Conservation (phyloP, 2,888 invertebrate genomes). For the Bhutanitis thaidina region DNA sequence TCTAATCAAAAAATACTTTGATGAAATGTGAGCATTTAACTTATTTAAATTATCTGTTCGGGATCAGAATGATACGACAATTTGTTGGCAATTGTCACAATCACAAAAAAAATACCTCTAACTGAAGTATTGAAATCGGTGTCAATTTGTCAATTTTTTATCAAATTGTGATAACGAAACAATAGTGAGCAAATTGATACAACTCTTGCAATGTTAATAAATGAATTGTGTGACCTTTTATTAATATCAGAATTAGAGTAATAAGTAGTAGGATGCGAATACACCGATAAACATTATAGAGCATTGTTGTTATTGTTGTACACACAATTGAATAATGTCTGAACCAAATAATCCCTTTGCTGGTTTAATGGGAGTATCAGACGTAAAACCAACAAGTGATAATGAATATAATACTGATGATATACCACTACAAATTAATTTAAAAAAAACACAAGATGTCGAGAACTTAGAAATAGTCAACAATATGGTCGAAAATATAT, state of each 20-base stretch:
- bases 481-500: conserved; percentile 83
- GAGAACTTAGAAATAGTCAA: conserved; percentile 63
- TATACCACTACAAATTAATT: conserved; percentile 34
- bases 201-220: conserved; percentile 19
- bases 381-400: conserved; percentile 38
- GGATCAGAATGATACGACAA: too few relatives aligned
- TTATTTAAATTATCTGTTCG: too few relatives aligned
- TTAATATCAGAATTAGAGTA: background rate
- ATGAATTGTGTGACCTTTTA: conserved; percentile 2
- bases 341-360: conserved; percentile 69
- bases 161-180: conserved; percentile 31
- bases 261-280: conserved; percentile 24
- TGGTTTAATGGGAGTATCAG: conserved; percentile 58
- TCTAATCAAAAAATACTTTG: too few relatives aligned
- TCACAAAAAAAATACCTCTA: too few relatives aligned
- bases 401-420: conserved; percentile 38
- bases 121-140: too few relatives aligned
- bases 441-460: conserved; percentile 40
- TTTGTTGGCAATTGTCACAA: too few relatives aligned
- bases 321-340: conserved; percentile 46
- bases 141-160: conserved; percentile 23
- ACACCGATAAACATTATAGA: conserved; percentile 13
- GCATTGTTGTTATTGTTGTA: background rate
- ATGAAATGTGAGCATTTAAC: too few relatives aligned
- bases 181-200: conserved; percentile 27